These are phyloP conservation scores for Enoplolaimus lenunculus DNA, from an alignment of 2,888 invertebrate genomes.

Conservation along the genomic window DNA sequence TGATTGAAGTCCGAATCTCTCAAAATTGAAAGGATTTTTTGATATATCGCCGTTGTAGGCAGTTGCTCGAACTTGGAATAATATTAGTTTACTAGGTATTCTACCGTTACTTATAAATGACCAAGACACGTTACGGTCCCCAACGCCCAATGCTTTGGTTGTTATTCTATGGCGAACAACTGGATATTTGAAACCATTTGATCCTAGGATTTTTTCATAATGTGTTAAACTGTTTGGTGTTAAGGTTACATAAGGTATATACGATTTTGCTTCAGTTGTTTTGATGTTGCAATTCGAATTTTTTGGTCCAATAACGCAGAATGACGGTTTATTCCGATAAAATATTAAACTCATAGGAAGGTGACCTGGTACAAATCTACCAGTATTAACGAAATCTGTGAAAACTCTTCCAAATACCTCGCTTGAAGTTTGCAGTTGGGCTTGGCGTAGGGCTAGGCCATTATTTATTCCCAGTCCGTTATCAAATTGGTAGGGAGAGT, in stretches of 20 bases:
- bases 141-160: background rate
- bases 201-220: background rate
- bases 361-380: background rate
- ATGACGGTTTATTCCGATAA: background rate
- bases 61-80: background rate
- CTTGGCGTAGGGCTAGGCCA: background rate
- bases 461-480: background rate
- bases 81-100: background rate
- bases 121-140: background rate
- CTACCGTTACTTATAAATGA: background rate
- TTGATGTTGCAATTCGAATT: background rate
- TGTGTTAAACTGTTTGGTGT: background rate
- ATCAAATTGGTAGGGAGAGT: background rate
- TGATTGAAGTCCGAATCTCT: background rate
- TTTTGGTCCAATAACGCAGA: background rate
- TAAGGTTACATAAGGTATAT: background rate
- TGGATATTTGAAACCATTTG: background rate
- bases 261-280: background rate
- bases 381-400: background rate
- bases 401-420: background rate
- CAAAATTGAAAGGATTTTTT: conserved; percentile 1
- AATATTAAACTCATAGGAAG: background rate
- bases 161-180: background rate
- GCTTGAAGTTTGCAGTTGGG: background rate
- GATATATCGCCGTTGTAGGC: background rate